phyloP scores from a whole-genome alignment of 2,113 vertebrate species.

The Anoplopoma fimbria region DNA sequence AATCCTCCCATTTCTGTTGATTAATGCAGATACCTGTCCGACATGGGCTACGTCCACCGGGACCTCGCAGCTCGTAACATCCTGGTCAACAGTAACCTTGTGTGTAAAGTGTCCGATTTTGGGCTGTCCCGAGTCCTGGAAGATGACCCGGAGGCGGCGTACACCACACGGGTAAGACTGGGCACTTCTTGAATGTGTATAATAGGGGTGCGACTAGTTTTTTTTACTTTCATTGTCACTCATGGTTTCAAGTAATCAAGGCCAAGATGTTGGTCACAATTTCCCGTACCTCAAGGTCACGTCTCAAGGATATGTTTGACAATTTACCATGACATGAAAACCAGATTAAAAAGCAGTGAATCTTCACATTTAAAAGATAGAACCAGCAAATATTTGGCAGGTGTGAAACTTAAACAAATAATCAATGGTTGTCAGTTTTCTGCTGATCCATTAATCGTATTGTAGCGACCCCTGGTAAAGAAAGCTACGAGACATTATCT shows the following conservation, averaged over 20 bases:
- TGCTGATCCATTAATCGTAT: neutral
- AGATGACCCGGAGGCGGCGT: constrained; percentile 75
- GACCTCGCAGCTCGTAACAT: constrained; percentile 79
- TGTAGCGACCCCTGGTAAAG: too few relatives aligned
- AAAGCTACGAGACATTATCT: too few relatives aligned
- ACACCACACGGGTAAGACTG: constrained; percentile 73
- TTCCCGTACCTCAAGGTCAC: neutral
- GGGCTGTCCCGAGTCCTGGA: constrained; percentile 77
- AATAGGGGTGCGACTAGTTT: neutral
- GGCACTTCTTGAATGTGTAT: neutral
- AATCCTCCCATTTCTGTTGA: neutral
- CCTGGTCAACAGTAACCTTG: constrained; percentile 79
- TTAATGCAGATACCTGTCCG: constrained; percentile 74
- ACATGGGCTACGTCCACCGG: constrained; percentile 81
- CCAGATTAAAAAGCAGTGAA: too few relatives aligned
- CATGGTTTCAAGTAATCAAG: neutral
- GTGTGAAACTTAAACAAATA: neutral
- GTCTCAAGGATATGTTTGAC: neutral
- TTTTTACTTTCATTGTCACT: neutral
- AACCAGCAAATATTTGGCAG: neutral
- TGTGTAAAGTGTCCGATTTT: constrained; percentile 79
- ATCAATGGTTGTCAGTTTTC: neutral
- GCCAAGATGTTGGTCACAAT: neutral
- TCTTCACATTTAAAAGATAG: too few relatives aligned
- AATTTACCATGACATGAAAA: neutral